Evolutionary conservation across 2,113 vertebrate species (phyloP), one percentile per base, ranked within the genome.

Genomic region (Stigmatopora argus): DNA sequence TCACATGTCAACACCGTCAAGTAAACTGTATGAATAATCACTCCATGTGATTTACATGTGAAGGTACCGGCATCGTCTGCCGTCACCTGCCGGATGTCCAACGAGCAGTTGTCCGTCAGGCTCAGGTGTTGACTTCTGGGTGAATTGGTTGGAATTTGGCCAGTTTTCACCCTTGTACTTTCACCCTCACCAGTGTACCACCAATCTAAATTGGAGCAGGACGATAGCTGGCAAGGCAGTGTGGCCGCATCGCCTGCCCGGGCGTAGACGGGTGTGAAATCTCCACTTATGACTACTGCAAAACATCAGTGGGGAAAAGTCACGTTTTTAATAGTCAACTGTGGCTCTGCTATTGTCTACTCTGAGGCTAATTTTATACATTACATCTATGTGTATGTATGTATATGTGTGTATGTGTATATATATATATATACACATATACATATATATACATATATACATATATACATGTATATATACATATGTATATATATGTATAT

Each of bases 1-100:
- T 78, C 72, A 80, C 75, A 18, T 10, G 60, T 73, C 14, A 80
- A 18, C 7, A 80, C 31, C 17, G 1, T 70, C 1, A 76, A 51
- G 21, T 1, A 9, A 12, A 35, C 18, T 7, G 0, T 9, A 1
- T 19, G 26, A 31, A 31, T 31, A 31, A 31, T 31, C 4, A 13
- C 1, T 2, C 13, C 26, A 0, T 0, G 0, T 0, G 1, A 13
- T 1, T 10, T 35, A 62, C 76, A 79, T 11, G 0, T 5, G 57
- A 72, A 81, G 7, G 0, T 0, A 57, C 76, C 78, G 34, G 9
- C 66, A 0, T 81, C 78, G 12, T 73, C 67, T 53, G 62, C 60
- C 10, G 48, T 64, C 65, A 75, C 17, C 38, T 8, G 23, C 6
- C 3, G 56, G 41, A 83, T 72, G 64, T 68, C 1, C 73, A 83